Evolutionary conservation across 2,113 vertebrate genomes (phyloP).

Genomic region (Indri indri): DNA sequence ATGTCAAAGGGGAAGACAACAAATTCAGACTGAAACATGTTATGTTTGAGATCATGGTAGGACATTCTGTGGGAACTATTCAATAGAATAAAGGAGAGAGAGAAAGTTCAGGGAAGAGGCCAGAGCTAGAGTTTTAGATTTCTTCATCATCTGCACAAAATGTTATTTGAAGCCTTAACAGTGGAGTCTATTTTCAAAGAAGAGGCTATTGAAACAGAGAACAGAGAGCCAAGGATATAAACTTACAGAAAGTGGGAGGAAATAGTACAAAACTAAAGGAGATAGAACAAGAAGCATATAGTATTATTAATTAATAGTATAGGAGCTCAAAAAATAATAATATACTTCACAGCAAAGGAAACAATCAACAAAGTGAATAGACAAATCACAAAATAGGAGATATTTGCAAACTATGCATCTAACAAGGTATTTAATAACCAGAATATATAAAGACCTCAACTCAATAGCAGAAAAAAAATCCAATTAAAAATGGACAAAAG

Average conservation of each 20-base stretch:
- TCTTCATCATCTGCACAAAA: not conserved
- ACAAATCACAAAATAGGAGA: too few relatives aligned
- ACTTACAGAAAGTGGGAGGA: not conserved
- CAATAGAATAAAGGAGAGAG: not conserved
- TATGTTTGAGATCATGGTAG: not conserved
- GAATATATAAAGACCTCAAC: too few relatives aligned
- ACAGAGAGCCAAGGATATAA: not conserved
- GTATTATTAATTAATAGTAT: not conserved
- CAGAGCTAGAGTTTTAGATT: not conserved
- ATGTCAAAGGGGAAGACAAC: not conserved
- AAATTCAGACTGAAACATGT: not conserved
- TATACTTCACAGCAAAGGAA: not conserved
- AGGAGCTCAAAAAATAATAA: not conserved
- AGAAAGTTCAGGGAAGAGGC: not conserved
- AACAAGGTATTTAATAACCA: too few relatives aligned
- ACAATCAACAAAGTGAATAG: too few relatives aligned
- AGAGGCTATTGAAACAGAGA: not conserved
- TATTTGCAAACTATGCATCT: too few relatives aligned
- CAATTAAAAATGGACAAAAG: too few relatives aligned
- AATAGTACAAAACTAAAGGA: not conserved
- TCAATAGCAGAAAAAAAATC: too few relatives aligned
- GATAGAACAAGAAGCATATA: not conserved
- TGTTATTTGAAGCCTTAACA: not conserved
- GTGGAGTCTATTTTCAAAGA: not conserved
- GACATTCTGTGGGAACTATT: not conserved